A percentile compares a stretch with the other conserved stretches of the same genome.
phyloP scores from a whole-genome alignment of 2,797 vertebrate genomes.

The Simalia tracyae region DNA sequence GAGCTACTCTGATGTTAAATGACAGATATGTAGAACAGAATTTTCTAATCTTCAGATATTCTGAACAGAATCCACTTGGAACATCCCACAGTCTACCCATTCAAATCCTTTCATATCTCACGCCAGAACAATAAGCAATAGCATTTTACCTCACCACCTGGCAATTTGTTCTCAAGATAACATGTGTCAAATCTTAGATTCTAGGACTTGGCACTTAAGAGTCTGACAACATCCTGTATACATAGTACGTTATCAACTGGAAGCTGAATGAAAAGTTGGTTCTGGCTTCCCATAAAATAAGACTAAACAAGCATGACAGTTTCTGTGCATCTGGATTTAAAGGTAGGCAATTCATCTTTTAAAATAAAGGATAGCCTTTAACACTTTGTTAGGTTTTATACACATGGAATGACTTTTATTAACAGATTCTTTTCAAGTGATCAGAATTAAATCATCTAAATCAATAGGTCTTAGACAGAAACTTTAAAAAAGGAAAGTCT shows the following conservation, averaged over 20 bases:
- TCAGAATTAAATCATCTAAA: slow-evolving; percentile 16
- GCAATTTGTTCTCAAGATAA: not conserved
- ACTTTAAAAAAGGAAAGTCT: too few species aligned
- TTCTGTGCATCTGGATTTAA: not conserved
- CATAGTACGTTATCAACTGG: not conserved
- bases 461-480: not conserved
- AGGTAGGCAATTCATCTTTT: not conserved
- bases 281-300: not conserved
- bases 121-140: not conserved
- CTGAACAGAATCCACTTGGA: not conserved
- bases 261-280: not conserved
- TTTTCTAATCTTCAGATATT: not conserved
- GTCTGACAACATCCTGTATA: not conserved
- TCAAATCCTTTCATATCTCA: not conserved
- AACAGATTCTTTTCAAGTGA: slow-evolving; percentile 25
- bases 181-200: not conserved
- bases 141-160: not conserved
- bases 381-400: not conserved
- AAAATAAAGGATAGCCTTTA: not conserved
- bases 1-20: not conserved
- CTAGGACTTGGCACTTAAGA: not conserved
- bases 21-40: not conserved
- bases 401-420: not conserved
- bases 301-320: not conserved
- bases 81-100: too few species aligned